Percentiles rank a stretch among this genome's conserved stretches.
Conservation (phyloP, 2,797 vertebrate species). For the Sebastes baramenuke region DNA sequence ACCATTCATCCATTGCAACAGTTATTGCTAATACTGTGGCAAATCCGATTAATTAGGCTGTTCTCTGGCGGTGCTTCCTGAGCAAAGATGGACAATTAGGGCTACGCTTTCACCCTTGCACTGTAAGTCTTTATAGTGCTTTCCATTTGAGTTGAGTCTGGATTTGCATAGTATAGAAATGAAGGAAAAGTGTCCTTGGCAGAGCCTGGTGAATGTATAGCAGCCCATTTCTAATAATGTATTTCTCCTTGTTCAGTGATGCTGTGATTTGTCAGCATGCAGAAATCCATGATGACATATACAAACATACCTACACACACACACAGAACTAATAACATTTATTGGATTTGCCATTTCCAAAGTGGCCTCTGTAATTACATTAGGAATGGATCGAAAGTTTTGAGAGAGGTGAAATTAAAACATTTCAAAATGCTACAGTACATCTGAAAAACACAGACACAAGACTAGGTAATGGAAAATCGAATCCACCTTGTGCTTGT, state of each 20-base stretch:
- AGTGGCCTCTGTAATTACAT: neutral
- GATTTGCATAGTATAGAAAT: neutral
- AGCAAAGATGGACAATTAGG: conserved; percentile 39
- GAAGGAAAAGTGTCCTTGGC: neutral
- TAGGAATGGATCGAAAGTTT: neutral
- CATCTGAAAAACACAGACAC: conserved; percentile 3
- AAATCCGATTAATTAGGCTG: conserved; percentile 60
- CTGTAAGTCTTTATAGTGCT: conserved; percentile 3
- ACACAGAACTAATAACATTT: neutral
- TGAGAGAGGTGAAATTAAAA: conserved; percentile 9
- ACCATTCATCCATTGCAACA: conserved; percentile 46
- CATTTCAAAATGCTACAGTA: conserved; percentile 2
- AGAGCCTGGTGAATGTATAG: neutral
- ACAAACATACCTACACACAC: neutral
- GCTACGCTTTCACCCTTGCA: conserved; percentile 6
- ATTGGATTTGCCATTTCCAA: neutral
- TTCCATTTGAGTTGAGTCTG: conserved; percentile 1
- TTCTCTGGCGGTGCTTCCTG: conserved; percentile 22
- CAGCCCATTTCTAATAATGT: neutral
- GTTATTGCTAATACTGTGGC: conserved; percentile 41
- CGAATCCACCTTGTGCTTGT: conserved; percentile 58
- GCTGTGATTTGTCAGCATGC: neutral
- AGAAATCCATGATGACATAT: neutral
- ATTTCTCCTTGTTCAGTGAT: neutral
- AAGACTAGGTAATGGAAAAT: conserved; percentile 26